phyloP scores from a whole-genome alignment of 30 jellyfish, hydroid and myxozoan species.

The Mastigias papua region DNA sequence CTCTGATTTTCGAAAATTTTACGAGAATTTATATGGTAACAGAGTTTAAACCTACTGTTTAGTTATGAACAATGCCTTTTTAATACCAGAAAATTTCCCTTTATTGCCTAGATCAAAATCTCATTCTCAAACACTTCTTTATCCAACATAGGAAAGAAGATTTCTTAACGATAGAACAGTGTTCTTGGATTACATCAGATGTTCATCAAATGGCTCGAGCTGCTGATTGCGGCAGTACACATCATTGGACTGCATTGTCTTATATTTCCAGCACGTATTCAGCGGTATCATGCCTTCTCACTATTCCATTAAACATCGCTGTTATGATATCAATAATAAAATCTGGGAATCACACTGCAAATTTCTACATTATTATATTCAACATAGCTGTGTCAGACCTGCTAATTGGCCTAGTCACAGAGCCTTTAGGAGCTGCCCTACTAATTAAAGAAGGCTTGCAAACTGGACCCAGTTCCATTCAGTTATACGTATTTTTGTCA shows the following conservation, averaged over 20 bases:
- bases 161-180: no score
- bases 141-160: no score
- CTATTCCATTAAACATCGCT: conserved; percentile 68
- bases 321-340: conserved; percentile 57
- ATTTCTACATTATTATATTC: conserved; percentile 58
- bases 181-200: no score
- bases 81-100: no score
- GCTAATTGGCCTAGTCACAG: conserved; percentile 38
- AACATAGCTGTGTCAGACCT: conserved; percentile 76
- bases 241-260: conserved; percentile 45
- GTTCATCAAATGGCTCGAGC: conserved; percentile 19
- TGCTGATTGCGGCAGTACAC: conserved; percentile 36
- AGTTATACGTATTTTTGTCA: conserved; percentile 15
- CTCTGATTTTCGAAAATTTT: no score
- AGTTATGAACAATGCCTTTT: no score
- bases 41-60: no score
- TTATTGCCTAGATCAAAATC: no score
- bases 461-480: background rate
- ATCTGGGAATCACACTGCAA: conserved; percentile 28
- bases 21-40: no score
- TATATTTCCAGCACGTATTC: conserved; percentile 25
- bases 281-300: conserved; percentile 26
- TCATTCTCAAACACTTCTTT: no score
- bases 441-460: conserved; percentile 41
- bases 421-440: conserved; percentile 59